These are phyloP conservation scores for Ondatra zibethicus DNA, from an alignment of 2,113 vertebrate genomes.

Conservation along the genomic window DNA sequence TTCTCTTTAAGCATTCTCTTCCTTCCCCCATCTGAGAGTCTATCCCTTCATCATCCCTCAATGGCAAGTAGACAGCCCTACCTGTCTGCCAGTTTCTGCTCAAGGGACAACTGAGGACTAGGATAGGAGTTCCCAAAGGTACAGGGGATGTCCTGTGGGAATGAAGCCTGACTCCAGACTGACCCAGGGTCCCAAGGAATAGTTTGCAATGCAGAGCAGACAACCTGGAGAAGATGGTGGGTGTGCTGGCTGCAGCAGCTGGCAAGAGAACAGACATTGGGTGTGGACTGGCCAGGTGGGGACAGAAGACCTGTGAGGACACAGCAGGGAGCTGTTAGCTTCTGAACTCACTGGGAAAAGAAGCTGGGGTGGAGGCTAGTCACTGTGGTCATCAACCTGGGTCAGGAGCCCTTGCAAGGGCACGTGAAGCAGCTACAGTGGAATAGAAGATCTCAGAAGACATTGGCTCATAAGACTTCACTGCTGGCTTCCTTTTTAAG, in stretches of 20 bases:
- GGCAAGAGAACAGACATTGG: not conserved
- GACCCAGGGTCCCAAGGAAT: not conserved
- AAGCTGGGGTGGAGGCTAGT: not conserved
- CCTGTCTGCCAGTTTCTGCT: not conserved
- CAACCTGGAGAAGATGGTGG: not conserved
- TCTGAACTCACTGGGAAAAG: not conserved
- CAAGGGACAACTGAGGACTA: not conserved
- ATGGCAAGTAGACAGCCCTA: not conserved
- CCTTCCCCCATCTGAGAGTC: not conserved
- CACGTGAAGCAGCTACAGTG: accelerated
- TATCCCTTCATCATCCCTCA: no score
- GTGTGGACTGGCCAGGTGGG: not conserved
- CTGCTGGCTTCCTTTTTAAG: not conserved
- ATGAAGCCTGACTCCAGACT: not conserved
- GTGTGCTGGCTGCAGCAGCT: not conserved
- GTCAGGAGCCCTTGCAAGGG: no score
- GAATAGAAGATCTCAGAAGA: not conserved
- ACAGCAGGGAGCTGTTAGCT: not conserved
- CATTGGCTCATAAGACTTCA: no score
- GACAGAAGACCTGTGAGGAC: not conserved
- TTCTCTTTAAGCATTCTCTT: not conserved
- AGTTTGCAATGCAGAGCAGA: not conserved
- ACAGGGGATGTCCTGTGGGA: not conserved
- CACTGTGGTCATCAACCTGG: not conserved
- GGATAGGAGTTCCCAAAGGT: not conserved